These are phyloP conservation scores for Phymanthus crucifer DNA, from an alignment of 92 coral and sea anemone genomes.

Conservation along the genomic window DNA sequence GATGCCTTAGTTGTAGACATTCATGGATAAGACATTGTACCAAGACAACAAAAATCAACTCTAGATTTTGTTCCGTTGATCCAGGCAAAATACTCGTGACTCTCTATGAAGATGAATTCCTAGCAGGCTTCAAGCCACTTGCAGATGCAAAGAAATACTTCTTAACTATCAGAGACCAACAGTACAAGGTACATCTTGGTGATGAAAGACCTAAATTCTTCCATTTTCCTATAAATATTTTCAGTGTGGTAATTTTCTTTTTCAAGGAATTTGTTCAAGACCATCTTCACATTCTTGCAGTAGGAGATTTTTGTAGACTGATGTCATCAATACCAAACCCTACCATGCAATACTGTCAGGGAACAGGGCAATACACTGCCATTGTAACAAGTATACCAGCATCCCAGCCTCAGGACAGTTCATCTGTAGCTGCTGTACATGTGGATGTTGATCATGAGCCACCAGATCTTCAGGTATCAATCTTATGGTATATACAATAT, in stretches of 20 bases:
- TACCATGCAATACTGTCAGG: conserved; percentile 61
- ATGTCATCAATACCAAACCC: conserved; percentile 68
- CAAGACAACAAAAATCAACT: neutral
- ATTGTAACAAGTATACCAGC: conserved; percentile 55
- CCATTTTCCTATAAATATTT: neutral
- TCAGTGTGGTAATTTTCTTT: neutral
- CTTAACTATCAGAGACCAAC: conserved; percentile 26
- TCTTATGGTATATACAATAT: too few relatives aligned
- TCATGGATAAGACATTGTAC: too few relatives aligned
- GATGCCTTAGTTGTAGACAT: too few relatives aligned
- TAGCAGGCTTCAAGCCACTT: conserved; percentile 90
- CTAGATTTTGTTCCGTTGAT: conserved; percentile 1
- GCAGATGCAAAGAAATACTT: conserved; percentile 56
- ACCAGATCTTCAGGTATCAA: conserved; percentile 45
- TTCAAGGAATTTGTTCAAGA: conserved; percentile 65
- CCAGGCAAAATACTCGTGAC: conserved; percentile 69
- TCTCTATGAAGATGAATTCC: conserved; percentile 82
- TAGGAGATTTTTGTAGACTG: conserved; percentile 67
- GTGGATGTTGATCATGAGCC: conserved; percentile 54
- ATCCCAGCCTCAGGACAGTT: conserved; percentile 47
- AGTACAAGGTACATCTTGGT: conserved; percentile 65
- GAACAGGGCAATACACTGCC: conserved; percentile 64
- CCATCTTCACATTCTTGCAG: conserved; percentile 58
- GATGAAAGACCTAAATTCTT: too few relatives aligned
- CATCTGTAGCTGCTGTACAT: conserved; percentile 43